phyloP scores from a whole-genome alignment of 2,888 invertebrate genomes.

The Cepaea hortensis region DNA sequence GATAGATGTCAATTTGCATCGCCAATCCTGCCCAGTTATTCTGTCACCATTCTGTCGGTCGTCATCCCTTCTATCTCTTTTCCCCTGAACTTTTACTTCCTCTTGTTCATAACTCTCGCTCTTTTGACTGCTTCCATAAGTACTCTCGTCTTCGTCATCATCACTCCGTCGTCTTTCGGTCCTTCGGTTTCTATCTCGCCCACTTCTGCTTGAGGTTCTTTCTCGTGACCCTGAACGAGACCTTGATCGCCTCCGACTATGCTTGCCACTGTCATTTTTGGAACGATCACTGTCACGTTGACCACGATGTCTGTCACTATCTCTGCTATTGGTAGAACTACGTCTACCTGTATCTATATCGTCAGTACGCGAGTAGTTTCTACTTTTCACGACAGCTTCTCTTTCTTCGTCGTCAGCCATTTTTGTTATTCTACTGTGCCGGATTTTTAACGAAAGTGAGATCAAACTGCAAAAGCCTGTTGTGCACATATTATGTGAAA shows the following conservation, averaged over 20 bases:
- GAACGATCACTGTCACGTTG: neutral
- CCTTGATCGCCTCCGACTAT: conserved; percentile 37
- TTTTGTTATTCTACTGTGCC: conserved; percentile 10
- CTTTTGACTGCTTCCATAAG: neutral
- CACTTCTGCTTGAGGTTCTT: conserved; percentile 1
- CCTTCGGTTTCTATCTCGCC: conserved; percentile 1
- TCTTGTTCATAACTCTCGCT: neutral
- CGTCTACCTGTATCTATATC: conserved; percentile 4
- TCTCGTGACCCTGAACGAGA: conserved; percentile 40
- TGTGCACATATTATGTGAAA: no score
- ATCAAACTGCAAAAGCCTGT: neutral
- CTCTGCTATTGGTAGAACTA: neutral
- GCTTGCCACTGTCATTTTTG: conserved; percentile 14
- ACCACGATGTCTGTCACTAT: conserved; percentile 9
- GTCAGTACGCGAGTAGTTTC: neutral
- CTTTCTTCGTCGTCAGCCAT: conserved; percentile 33
- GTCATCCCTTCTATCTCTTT: conserved; percentile 21
- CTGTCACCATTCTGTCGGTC: neutral
- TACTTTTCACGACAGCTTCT: neutral
- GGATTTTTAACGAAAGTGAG: neutral
- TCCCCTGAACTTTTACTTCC: neutral
- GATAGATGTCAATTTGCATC: conserved; percentile 40
- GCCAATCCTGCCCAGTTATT: conserved; percentile 42
- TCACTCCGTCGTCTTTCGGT: neutral
- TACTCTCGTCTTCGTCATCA: neutral